Conservation (phyloP, 2,888 invertebrate species). For the Drosophila kambysellisi region DNA sequence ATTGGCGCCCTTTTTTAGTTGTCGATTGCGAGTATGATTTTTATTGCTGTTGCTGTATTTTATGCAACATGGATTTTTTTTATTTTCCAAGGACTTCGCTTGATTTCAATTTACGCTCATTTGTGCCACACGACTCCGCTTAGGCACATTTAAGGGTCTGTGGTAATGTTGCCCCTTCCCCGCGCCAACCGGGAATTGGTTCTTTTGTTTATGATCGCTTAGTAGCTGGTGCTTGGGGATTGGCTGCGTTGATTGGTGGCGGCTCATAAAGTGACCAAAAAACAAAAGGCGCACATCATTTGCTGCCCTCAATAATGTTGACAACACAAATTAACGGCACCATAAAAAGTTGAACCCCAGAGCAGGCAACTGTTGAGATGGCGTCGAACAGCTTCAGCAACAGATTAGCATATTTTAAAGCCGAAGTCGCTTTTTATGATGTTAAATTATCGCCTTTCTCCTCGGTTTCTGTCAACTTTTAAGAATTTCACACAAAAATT, state of each 20-base stretch:
- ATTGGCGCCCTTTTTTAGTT: conserved; percentile 30
- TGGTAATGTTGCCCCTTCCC: conserved; percentile 40
- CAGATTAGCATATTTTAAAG: conserved; percentile 65
- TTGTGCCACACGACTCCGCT: conserved; percentile 9
- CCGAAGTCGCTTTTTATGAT: conserved; percentile 39
- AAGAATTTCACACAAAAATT: conserved; percentile 22
- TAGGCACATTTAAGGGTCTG: neutral
- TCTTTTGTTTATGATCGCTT: conserved; percentile 30
- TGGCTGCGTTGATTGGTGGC: conserved; percentile 50
- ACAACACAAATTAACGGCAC: conserved; percentile 63
- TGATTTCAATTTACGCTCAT: conserved; percentile 45
- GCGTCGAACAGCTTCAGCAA: conserved; percentile 27
- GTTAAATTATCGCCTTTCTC: conserved; percentile 20
- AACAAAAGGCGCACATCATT: conserved; percentile 47
- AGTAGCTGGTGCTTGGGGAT: conserved; percentile 30
- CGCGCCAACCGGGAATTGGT: neutral
- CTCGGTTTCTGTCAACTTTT: conserved; percentile 3
- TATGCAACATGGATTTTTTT: conserved; percentile 21
- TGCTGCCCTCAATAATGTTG: conserved; percentile 51
- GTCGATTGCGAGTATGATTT: conserved; percentile 21
- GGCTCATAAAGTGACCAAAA: conserved; percentile 38
- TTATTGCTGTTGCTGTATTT: conserved; percentile 22
- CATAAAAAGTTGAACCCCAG: conserved; percentile 55
- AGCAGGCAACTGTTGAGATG: conserved; percentile 23
- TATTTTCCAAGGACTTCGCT: conserved; percentile 7